phyloP scores from a whole-genome alignment of 1,140 invertebrate genomes.

The Cyphomyrmex costatus region DNA sequence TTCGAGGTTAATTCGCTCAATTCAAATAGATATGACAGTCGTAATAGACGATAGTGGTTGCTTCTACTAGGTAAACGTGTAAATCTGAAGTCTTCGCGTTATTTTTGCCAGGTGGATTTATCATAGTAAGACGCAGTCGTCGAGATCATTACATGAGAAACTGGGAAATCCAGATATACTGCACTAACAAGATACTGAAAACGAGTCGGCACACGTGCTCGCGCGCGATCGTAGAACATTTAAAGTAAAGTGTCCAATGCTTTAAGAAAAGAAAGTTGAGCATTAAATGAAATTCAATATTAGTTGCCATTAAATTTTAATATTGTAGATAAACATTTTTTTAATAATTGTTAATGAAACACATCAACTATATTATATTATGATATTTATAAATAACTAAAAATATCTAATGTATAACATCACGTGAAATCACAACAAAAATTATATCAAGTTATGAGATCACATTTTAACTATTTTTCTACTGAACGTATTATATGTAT shows the following conservation, averaged over 20 bases:
- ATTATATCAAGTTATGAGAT: too few relatives aligned
- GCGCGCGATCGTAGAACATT: conserved; percentile 33
- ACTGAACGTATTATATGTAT: too few relatives aligned
- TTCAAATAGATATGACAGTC: conserved; percentile 26
- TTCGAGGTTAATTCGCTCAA: conserved; percentile 34
- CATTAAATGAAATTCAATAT: too few relatives aligned
- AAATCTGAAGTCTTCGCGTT: neutral
- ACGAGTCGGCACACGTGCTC: conserved; percentile 47
- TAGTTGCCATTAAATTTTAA: too few relatives aligned
- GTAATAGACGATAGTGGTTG: conserved; percentile 5
- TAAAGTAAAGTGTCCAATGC: neutral
- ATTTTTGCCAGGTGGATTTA: conserved; percentile 13
- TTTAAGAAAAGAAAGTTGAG: too few relatives aligned
- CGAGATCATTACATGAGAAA: conserved; percentile 11
- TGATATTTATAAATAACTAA: too few relatives aligned
- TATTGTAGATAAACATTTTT: too few relatives aligned
- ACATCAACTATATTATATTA: too few relatives aligned
- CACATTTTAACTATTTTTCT: too few relatives aligned
- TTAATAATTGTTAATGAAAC: too few relatives aligned
- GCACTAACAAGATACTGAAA: conserved; percentile 28
- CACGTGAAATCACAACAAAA: too few relatives aligned
- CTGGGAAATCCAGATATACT: neutral
- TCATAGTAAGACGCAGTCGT: neutral
- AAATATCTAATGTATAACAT: too few relatives aligned
- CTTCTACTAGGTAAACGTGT: neutral